Evolutionary conservation across 2,888 invertebrate species (phyloP), one percentile per base, ranked within the genome.

Genomic region (Oligia strigilis): DNA sequence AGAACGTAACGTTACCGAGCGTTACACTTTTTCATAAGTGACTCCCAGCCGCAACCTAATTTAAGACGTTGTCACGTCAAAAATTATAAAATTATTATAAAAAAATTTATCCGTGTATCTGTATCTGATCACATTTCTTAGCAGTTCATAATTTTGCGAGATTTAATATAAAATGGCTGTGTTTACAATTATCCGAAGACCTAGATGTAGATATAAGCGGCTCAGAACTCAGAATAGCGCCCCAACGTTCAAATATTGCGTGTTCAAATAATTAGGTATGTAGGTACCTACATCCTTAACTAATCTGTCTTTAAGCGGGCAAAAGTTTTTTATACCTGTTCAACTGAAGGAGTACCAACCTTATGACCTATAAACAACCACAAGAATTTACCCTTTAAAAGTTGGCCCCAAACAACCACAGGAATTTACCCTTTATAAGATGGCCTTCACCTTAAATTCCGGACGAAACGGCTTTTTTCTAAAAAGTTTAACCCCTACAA

Each of bases 331-430:
- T 55, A 36, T 11, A 36, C 11, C 4, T 19, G 23, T 40, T 66
- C 3, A 8, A 40, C 13, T 4, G 5, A 66, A 13, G 13, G 0
- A 17, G 9, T 29, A 55, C 0, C 9, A 17, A 36, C 52, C 52
- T 17, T 4, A 23, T 40, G 77, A 29, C 79, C 17, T 40, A 64
- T 1, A 78, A 23, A n/a, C 0, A 29, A 75, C 52, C 23, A 36
- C 19, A 77, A 6, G 46, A 52, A 81, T 62, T 55, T 82, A 72
- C 19, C 17, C 43, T 78, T 73, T 73, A 14, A n/a, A 62, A 1
- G n/a, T 8, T 60, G 19, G 1, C 62, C 80, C 29, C 29, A 29
- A 29, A 29, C 29, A 29, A 29, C 29, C 29, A 29, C 17, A 77
- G 11, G 46, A 49, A 81, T 62, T 52, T 82, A 72, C 19, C 23